Evolutionary conservation across 2,797 vertebrate species (phyloP), one percentile per base, ranked within the genome.

Genomic region (Trematomus bernacchii): DNA sequence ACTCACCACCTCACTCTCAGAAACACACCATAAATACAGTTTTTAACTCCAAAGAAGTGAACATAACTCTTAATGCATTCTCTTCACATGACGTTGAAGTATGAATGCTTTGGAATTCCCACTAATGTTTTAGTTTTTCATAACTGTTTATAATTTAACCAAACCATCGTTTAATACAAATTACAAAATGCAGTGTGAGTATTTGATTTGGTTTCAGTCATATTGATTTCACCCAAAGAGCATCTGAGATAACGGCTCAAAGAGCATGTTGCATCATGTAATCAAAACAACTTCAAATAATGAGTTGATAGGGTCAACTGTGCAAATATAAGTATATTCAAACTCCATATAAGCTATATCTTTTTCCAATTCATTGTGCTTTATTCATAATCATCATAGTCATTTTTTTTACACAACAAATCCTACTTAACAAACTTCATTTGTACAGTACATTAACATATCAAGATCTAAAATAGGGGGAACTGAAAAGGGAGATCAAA

Each of bases 1-100:
- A 68, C 73, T 71, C 73, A 74, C 73, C 73, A 37, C 51, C 21
- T 77, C 83, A 71, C 59, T 64, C 59, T 71, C 51, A 5, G 4
- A 53, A 30, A 23, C 42, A 3, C 44, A 51, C 4, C 10, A 54
- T 15, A 69, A 47, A 75, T 12, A 0, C 18, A 14, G 10, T 19
- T 61, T 37, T 48, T 42, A 4, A 8, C 15, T 2, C 27, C 19
- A 69, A 8, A 46, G n/a, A 60, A 48, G 37, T 27, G 18, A 23
- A 48, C 40, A 46, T 3, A 46, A 10, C n/a, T 40, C 18, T 57
- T 19, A 62, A 53, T 62, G 8, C 13, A 9, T 61, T 7, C 21
- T 48, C 55, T 21, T 52, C 30, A 53, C 53, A 19, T 13, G 0
- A 21, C 18, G 14, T 37, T 74, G 12, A 54, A 70, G 12, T 54